Conservation (phyloP, 2,113 vertebrate species). For the Pelusios castaneus region DNA sequence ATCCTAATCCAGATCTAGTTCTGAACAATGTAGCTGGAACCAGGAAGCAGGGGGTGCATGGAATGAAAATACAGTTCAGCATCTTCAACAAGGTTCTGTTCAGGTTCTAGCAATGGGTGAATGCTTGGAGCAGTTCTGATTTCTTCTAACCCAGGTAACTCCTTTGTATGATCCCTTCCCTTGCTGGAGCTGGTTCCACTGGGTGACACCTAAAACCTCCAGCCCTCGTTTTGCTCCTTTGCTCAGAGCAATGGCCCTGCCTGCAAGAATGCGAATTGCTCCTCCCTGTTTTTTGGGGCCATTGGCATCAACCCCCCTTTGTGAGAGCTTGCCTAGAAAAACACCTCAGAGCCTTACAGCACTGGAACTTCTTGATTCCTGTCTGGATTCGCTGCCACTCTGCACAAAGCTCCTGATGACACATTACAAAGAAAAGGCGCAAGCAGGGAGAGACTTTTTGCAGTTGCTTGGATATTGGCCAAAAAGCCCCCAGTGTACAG, state of each 20-base stretch:
- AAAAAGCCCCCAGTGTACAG: conserved; percentile 28
- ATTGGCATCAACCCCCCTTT: neutral
- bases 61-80: neutral
- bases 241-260: accelerated
- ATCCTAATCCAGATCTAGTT: neutral
- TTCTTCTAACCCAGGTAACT: neutral
- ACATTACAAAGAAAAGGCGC: conserved; percentile 30
- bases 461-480: conserved; percentile 21
- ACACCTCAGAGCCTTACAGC: neutral
- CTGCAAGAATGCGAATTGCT: neutral
- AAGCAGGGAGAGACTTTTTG: neutral
- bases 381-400: neutral
- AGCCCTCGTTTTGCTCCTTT: neutral
- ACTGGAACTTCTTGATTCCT: neutral
- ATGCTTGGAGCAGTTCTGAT: accelerated
- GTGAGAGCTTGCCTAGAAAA: neutral
- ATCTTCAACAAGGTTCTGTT: neutral
- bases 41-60: neutral
- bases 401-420: neutral
- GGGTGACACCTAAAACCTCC: neutral
- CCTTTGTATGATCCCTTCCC: accelerated
- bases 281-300: neutral
- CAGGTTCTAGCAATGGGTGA: accelerated
- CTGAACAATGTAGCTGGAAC: neutral
- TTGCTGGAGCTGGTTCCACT: accelerated